These are phyloP conservation scores for Chiridota heheva DNA, from an alignment of 35 echinoderm and acorn worm species.

Conservation along the genomic window DNA sequence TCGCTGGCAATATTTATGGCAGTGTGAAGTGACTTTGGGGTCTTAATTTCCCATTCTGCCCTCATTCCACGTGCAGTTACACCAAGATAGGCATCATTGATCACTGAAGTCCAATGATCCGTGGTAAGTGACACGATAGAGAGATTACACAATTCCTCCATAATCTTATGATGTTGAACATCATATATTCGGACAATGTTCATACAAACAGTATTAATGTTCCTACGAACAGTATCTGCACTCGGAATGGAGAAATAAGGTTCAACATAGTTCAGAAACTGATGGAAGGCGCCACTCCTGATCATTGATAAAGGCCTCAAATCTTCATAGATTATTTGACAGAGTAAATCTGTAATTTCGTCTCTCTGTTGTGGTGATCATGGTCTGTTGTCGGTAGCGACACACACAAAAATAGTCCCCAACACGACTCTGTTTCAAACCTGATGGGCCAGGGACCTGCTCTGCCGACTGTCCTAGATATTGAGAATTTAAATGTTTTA, in stretches of 20 bases:
- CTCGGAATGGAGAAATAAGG: background rate
- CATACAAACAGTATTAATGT: background rate
- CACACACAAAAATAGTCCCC: background rate
- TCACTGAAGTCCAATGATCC: conserved; percentile 6
- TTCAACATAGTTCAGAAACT: conserved; percentile 4
- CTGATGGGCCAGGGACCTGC: background rate
- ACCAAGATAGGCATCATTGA: conserved; percentile 3
- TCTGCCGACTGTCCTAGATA: background rate
- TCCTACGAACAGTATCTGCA: background rate
- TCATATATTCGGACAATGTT: conserved; percentile 11
- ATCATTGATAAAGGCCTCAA: conserved; percentile 3
- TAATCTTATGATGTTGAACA: conserved; percentile 1
- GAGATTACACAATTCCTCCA: background rate
- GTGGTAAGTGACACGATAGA: background rate
- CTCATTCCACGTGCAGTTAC: conserved; percentile 15
- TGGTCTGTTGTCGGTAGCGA: conserved; percentile 10
- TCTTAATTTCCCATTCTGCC: conserved; percentile 1
- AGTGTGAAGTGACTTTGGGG: background rate
- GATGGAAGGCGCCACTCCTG: background rate
- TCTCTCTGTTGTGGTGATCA: background rate
- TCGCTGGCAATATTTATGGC: background rate
- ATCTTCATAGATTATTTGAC: conserved; percentile 2
- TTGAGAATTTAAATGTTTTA: background rate
- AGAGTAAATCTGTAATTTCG: conserved; percentile 15
- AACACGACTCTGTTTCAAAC: background rate